These are phyloP conservation scores for Muscicapa adusta DNA, from an alignment of 2,113 vertebrate genomes.

Conservation along the genomic window DNA sequence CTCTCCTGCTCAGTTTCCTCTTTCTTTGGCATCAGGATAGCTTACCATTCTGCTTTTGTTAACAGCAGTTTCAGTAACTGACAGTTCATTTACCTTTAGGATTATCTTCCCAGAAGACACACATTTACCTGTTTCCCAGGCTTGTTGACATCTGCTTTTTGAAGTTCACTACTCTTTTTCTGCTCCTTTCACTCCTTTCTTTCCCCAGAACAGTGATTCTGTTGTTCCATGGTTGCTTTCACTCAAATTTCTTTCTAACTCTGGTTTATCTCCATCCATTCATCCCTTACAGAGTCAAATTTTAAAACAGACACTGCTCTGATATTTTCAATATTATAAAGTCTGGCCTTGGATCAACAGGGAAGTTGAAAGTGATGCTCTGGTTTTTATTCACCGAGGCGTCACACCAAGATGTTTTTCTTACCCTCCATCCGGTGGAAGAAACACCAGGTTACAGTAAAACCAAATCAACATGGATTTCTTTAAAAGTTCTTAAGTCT, in stretches of 20 bases:
- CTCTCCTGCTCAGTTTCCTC: neutral
- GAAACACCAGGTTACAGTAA: neutral
- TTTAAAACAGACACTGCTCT: neutral
- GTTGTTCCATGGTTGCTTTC: slow-evolving; percentile 21
- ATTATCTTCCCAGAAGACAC: slow-evolving; percentile 33
- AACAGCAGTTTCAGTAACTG: neutral
- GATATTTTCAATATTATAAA: neutral
- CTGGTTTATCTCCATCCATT: neutral
- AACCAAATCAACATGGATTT: neutral
- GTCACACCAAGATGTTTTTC: neutral
- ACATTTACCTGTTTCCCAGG: slow-evolving; percentile 40
- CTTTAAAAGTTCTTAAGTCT: neutral
- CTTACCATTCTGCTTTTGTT: slow-evolving; percentile 30
- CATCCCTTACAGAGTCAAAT: neutral
- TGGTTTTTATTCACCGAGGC: neutral
- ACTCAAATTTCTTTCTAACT: neutral
- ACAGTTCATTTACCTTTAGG: slow-evolving; percentile 29
- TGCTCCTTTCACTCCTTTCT: slow-evolving; percentile 4
- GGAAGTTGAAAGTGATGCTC: neutral
- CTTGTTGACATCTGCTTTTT: neutral
- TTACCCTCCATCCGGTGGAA: neutral
- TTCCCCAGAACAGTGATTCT: neutral
- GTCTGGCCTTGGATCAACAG: neutral
- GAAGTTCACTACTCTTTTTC: neutral
- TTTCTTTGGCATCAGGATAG: slow-evolving; percentile 30